Conservation (phyloP, 2,113 vertebrate species). For the Hepsetus odoe region DNA sequence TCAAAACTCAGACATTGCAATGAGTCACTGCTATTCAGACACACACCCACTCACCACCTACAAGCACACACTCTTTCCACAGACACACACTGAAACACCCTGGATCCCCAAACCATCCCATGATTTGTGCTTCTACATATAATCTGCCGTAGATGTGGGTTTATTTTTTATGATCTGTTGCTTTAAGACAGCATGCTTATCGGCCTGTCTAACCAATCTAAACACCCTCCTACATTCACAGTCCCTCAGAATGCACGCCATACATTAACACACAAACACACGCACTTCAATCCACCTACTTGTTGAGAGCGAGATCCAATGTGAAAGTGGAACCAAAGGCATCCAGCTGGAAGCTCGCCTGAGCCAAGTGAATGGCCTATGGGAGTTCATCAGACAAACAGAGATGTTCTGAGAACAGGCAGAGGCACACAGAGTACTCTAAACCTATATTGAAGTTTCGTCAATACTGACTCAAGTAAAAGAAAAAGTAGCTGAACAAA, state of each 20-base stretch:
- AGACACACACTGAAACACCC: slow-evolving; percentile 1
- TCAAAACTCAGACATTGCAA: slow-evolving; percentile 38
- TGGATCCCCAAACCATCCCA: neutral
- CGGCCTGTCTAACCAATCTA: neutral
- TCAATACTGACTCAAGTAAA: too few relatives aligned
- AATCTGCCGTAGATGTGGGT: too few relatives aligned
- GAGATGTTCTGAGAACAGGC: neutral
- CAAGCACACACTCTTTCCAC: neutral
- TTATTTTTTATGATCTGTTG: too few relatives aligned
- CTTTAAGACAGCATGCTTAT: neutral
- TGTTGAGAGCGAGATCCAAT: slow-evolving; percentile 93
- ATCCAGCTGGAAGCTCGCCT: slow-evolving; percentile 95
- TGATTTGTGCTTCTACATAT: too few relatives aligned
- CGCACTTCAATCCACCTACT: slow-evolving; percentile 80
- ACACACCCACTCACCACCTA: slow-evolving; percentile 43
- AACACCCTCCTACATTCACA: neutral
- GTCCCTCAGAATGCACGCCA: neutral
- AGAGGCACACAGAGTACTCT: neutral
- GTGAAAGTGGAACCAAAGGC: slow-evolving; percentile 92
- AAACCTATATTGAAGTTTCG: neutral
- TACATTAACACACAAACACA: neutral
- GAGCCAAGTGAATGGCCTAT: slow-evolving; percentile 92
- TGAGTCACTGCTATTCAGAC: slow-evolving; percentile 33
- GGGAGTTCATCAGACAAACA: slow-evolving; percentile 28
- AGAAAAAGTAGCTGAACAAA: too few relatives aligned